Percentiles rank a stretch among this genome's conserved stretches.
phyloP scores from a whole-genome alignment of 2,888 invertebrate genomes.

The Nomada lathburiana region DNA sequence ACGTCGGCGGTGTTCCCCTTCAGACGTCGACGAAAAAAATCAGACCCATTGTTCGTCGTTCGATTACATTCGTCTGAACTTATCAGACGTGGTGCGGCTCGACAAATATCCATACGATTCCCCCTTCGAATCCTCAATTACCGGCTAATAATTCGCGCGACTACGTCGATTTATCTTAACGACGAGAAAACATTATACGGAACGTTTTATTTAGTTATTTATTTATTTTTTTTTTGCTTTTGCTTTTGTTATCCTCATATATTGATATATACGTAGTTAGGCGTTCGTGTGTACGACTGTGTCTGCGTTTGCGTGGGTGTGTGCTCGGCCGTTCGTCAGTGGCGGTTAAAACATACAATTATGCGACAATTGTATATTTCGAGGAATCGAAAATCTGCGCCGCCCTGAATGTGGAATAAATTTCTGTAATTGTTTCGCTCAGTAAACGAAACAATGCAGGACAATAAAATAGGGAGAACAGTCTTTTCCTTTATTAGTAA shows the following conservation, averaged over 20 bases:
- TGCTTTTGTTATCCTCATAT: conserved; percentile 15
- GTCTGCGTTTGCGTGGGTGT: neutral
- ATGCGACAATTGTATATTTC: neutral
- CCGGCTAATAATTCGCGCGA: conserved; percentile 52
- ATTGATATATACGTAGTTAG: conserved; percentile 12
- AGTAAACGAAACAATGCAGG: no score
- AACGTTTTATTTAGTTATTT: conserved; percentile 46
- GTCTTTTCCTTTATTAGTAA: no score
- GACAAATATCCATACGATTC: conserved; percentile 38
- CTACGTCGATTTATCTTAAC: conserved; percentile 59
- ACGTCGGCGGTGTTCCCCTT: conserved; percentile 53
- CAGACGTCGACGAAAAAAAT: conserved; percentile 48
- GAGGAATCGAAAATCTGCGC: conserved; percentile 6
- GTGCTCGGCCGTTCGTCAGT: conserved; percentile 12
- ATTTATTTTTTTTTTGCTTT: neutral
- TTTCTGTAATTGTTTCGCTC: no score
- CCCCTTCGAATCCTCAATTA: conserved; percentile 37
- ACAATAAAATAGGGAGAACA: no score
- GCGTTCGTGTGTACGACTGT: conserved; percentile 3
- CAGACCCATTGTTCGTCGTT: conserved; percentile 31
- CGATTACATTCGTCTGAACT: neutral
- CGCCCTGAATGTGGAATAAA: no score
- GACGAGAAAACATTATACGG: conserved; percentile 56
- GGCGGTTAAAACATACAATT: neutral
- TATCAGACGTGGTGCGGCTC: conserved; percentile 31